Evolutionary conservation across 1,140 invertebrate species (phyloP).

Genomic region (Diachasma alloeum): DNA sequence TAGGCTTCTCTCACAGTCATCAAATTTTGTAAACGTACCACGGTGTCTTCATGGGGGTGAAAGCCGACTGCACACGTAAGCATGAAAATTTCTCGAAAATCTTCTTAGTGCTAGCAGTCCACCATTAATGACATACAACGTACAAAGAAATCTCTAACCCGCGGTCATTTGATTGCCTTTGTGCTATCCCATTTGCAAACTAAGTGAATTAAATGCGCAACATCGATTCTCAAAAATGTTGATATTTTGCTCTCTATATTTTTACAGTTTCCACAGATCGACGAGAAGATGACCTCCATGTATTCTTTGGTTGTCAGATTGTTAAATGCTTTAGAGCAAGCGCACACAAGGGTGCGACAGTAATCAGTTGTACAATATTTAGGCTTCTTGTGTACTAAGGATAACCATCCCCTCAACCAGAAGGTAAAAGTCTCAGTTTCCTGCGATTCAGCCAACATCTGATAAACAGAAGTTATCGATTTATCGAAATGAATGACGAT

Average conservation of each 20-base stretch:
- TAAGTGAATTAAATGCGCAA: conserved; percentile 10
- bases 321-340: not conserved
- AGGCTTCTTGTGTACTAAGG: not conserved
- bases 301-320: not conserved
- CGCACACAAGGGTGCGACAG: not conserved
- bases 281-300: not conserved
- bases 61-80: not conserved
- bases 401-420: not conserved
- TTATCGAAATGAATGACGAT: conserved; percentile 19
- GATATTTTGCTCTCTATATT: not conserved
- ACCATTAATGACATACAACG: conserved; percentile 13
- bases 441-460: conserved; percentile 13
- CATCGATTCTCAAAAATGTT: conserved; percentile 19
- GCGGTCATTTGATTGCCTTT: not conserved
- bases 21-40: not conserved
- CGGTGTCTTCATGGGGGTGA: not conserved
- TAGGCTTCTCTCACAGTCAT: not conserved
- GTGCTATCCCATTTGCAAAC: conserved; percentile 5
- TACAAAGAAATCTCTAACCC: conserved; percentile 12
- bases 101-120: not conserved
- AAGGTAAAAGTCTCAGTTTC: not conserved
- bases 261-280: not conserved
- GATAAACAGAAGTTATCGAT: not conserved
- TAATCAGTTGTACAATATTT: not conserved
- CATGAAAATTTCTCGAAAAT: not conserved